phyloP scores from a whole-genome alignment of 1,140 invertebrate genomes.

The Lasaia peninsularis region DNA sequence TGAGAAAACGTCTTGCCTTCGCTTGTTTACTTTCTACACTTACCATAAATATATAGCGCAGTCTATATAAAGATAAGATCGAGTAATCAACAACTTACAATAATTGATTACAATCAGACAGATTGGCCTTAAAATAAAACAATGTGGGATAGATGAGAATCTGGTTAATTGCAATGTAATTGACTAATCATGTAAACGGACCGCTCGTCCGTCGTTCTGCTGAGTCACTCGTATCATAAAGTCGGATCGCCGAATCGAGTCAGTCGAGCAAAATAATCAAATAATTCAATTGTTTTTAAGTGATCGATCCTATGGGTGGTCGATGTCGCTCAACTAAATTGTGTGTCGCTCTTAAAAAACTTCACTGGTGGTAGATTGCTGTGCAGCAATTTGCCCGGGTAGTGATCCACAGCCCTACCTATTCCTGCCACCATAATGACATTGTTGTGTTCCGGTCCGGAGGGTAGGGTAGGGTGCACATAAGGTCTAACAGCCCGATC shows the following conservation, averaged over 20 bases:
- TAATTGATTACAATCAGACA: conserved; percentile 9
- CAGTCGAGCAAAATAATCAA: conserved; percentile 53
- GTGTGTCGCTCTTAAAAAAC: too few species aligned
- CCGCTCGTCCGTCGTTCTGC: conserved; percentile 41
- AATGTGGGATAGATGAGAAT: conserved; percentile 17
- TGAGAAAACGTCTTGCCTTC: too few species aligned
- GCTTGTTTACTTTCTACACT: too few species aligned
- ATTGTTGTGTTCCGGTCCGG: too few species aligned
- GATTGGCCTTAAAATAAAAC: conserved; percentile 10
- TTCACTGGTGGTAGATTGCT: too few species aligned
- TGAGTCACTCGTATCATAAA: conserved; percentile 57
- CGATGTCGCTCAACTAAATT: neutral
- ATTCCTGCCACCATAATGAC: too few species aligned
- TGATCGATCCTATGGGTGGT: conserved; percentile 52
- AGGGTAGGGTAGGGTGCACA: too few species aligned
- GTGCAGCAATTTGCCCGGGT: too few species aligned
- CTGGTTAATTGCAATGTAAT: conserved; percentile 45
- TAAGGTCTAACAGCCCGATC: too few species aligned
- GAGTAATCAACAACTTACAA: neutral
- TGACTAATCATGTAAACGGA: conserved; percentile 48
- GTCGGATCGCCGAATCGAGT: conserved; percentile 53
- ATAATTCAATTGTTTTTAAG: conserved; percentile 58
- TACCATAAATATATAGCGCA: too few species aligned
- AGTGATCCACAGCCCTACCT: too few species aligned
- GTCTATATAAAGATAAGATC: neutral